Conservation (phyloP, 2,113 vertebrate genomes). For the Corydoras maculifer region DNA sequence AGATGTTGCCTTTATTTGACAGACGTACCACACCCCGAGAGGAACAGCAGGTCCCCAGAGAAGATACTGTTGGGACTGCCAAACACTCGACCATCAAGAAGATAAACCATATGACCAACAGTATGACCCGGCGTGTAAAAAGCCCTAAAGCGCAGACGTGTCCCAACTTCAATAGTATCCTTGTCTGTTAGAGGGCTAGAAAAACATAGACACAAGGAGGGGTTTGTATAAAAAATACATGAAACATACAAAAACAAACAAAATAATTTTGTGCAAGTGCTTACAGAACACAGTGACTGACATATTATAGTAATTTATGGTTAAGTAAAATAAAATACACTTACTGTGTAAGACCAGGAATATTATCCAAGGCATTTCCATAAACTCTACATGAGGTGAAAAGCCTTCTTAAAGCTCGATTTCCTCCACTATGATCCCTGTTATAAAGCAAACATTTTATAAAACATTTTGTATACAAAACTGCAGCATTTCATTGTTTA, state of each 20-base stretch:
- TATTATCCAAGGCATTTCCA: slow-evolving; percentile 80
- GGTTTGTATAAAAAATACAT: no score
- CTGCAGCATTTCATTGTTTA: no score
- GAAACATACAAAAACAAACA: no score
- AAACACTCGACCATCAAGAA: slow-evolving; percentile 74
- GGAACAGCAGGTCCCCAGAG: slow-evolving; percentile 93
- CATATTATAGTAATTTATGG: no score
- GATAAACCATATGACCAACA: slow-evolving; percentile 88
- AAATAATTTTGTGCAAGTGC: no score
- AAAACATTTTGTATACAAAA: background rate
- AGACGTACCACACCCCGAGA: slow-evolving; percentile 86
- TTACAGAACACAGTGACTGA: no score
- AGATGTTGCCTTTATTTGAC: background rate
- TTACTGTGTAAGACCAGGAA: slow-evolving; percentile 91
- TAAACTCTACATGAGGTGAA: slow-evolving; percentile 81
- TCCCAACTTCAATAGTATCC: slow-evolving; percentile 76
- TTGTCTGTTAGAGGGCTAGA: slow-evolving; percentile 79
- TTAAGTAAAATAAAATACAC: slow-evolving; percentile 41
- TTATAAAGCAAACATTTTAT: background rate
- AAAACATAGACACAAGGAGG: background rate
- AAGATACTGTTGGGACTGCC: slow-evolving; percentile 81
- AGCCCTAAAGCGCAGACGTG: slow-evolving; percentile 74
- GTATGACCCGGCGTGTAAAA: slow-evolving; percentile 92
- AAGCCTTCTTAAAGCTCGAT: slow-evolving; percentile 69
- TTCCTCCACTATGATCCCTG: slow-evolving; percentile 97